These are phyloP conservation scores for Tethya wilhelma DNA, from an alignment of 37 sponge, comb jelly and placozoan species.

Conservation along the genomic window DNA sequence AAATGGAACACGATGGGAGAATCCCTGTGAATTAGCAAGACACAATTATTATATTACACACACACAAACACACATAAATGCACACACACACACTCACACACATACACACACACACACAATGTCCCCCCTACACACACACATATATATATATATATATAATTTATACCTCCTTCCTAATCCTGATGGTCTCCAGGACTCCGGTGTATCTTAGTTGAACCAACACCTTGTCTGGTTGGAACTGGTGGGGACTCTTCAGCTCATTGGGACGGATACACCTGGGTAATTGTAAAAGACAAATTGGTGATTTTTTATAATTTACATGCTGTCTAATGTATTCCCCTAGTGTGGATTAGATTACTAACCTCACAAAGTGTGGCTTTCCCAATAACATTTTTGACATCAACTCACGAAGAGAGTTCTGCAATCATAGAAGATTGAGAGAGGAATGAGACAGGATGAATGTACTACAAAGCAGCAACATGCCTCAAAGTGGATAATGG, in stretches of 20 bases:
- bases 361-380: constrained; percentile 89
- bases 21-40: constrained; percentile 49
- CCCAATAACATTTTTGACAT: constrained; percentile 81
- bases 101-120: not conserved
- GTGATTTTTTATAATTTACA: not conserved
- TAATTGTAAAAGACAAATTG: not conserved
- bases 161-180: constrained; percentile 73
- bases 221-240: constrained; percentile 74
- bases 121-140: not conserved
- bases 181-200: constrained; percentile 84
- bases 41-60: not conserved
- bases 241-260: constrained; percentile 62
- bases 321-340: not conserved
- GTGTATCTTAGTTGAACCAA: constrained; percentile 77
- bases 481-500: not conserved
- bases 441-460: not conserved
- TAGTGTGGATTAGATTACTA: not conserved
- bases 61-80: not conserved
- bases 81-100: not conserved
- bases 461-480: not conserved
- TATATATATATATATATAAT: not conserved
- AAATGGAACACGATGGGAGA: constrained; percentile 78
- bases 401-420: constrained; percentile 82
- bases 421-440: not conserved
- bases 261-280: constrained; percentile 85